These are phyloP conservation scores for Achlya flavicornis DNA, from an alignment of 2,888 invertebrate species.

Conservation along the genomic window DNA sequence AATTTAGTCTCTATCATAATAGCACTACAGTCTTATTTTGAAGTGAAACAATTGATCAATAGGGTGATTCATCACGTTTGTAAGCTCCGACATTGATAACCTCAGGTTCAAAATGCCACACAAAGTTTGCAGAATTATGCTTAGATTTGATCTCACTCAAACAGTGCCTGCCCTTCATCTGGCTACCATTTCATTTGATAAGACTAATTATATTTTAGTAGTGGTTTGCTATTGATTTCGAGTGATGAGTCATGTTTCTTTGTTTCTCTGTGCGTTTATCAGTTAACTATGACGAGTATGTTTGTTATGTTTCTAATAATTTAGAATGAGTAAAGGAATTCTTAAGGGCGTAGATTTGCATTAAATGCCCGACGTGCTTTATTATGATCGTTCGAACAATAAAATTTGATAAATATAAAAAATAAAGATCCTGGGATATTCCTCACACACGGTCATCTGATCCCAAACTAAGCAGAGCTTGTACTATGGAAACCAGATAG, in stretches of 20 bases:
- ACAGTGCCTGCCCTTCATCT: conserved; percentile 17
- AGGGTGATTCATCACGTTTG: neutral
- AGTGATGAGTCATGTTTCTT: neutral
- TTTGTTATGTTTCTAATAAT: neutral
- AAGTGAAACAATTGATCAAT: neutral
- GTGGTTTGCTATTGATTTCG: neutral
- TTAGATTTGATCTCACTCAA: conserved; percentile 17
- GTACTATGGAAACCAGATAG: too few relatives aligned
- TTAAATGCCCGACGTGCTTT: neutral
- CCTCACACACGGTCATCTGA: too few relatives aligned
- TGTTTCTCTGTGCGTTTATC: neutral
- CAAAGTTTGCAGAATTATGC: conserved; percentile 6
- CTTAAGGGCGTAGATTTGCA: neutral
- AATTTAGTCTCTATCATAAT: neutral
- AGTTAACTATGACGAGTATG: neutral
- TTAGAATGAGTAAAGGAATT: neutral
- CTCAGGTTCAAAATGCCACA: conserved; percentile 20
- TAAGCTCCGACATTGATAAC: conserved; percentile 19
- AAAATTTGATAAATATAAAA: too few relatives aligned
- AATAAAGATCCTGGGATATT: too few relatives aligned
- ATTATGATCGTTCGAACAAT: neutral
- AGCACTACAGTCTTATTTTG: neutral
- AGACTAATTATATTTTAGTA: neutral
- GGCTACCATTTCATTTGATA: conserved; percentile 15
- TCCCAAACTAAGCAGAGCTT: too few relatives aligned